Conservation (phyloP, 1,140 invertebrate genomes). For the Epicauta chinensis region DNA sequence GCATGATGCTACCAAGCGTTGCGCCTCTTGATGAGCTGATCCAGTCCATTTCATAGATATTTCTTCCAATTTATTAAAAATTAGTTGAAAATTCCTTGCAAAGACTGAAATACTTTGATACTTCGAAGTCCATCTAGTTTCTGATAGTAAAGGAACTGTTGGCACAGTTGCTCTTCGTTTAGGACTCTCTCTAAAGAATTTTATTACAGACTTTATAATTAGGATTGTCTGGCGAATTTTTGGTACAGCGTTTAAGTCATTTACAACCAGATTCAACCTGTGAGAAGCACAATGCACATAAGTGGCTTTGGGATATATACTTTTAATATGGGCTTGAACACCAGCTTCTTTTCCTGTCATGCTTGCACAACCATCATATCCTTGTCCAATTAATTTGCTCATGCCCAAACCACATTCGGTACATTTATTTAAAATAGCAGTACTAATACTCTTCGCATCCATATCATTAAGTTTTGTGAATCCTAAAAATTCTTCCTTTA, state of each 20-base stretch:
- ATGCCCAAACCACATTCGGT: conserved; percentile 10
- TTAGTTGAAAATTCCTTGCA: no score
- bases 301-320: conserved; percentile 36
- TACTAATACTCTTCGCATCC: conserved; percentile 15
- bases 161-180: no score
- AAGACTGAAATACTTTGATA: no score
- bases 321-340: conserved; percentile 33
- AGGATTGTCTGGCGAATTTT: conserved; percentile 36
- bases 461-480: conserved; percentile 13
- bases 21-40: no score
- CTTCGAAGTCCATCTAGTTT: no score
- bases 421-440: conserved; percentile 12
- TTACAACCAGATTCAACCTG: conserved; percentile 40
- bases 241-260: conserved; percentile 32
- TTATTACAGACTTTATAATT: conserved; percentile 36
- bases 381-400: conserved; percentile 19
- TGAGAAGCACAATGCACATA: conserved; percentile 40
- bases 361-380: conserved; percentile 36
- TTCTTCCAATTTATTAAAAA: no score
- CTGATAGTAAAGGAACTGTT: no score
- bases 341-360: conserved; percentile 37
- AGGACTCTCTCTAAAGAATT: conserved; percentile 32
- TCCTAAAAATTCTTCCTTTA: conserved; percentile 19
- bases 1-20: no score
- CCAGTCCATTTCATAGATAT: no score